phyloP scores from a whole-genome alignment of 1,140 invertebrate species.

The Listronotus bonariensis region DNA sequence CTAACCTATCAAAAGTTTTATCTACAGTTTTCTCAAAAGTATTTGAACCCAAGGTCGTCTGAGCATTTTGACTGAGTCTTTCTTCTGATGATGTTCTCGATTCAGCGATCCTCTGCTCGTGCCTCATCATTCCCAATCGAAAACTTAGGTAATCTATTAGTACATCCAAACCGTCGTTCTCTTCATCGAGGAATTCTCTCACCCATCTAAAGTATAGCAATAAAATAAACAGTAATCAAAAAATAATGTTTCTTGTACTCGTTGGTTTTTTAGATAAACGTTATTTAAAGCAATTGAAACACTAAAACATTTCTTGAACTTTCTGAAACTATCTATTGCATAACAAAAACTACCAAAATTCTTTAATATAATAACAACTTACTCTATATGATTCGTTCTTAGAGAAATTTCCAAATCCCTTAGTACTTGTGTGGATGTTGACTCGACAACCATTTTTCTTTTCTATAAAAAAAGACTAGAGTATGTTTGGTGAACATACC shows the following conservation, averaged over 20 bases:
- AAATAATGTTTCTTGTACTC: not conserved
- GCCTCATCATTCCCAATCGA: constrained; percentile 88
- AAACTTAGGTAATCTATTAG: constrained; percentile 97
- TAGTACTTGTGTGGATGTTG: constrained; percentile 96
- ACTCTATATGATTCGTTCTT: constrained; percentile 99
- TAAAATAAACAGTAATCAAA: not conserved
- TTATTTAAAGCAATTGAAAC: too few species aligned
- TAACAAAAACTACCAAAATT: constrained; percentile 1
- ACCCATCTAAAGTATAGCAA: constrained; percentile 81
- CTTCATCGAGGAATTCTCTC: constrained; percentile 93
- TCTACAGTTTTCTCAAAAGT: constrained; percentile 31
- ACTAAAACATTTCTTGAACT: too few species aligned
- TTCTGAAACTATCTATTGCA: too few species aligned
- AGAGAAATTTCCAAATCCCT: constrained; percentile 98
- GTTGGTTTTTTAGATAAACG: too few species aligned
- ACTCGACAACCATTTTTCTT: constrained; percentile 95
- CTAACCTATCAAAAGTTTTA: constrained; percentile 34
- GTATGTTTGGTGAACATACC: too few species aligned
- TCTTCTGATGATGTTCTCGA: constrained; percentile 75
- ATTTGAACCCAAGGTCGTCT: constrained; percentile 35
- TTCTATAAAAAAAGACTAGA: constrained; percentile 82
- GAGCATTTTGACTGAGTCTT: constrained; percentile 55
- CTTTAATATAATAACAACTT: constrained; percentile 57
- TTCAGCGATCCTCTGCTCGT: constrained; percentile 79
- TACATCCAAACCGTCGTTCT: constrained; percentile 94